Percentiles rank a stretch among this genome's conserved stretches.
Evolutionary conservation across 2,888 invertebrate genomes (phyloP).

Genomic region (Epirrhoe tristata): DNA sequence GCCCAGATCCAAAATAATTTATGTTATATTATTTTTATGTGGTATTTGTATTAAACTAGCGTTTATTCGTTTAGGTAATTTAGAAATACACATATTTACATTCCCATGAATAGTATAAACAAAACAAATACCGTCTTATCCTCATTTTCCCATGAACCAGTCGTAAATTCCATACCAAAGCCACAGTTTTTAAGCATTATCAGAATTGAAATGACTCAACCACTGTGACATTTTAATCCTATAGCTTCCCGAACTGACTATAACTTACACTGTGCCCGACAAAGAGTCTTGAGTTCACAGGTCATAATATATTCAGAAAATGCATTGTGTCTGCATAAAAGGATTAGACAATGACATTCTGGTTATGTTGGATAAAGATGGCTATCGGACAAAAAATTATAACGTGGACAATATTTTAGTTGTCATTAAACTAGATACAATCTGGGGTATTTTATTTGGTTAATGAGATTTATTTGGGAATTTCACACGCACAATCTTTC

Average conservation of each 20-base stretch:
- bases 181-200: conserved; percentile 39
- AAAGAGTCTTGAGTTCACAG: conserved; percentile 64
- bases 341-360: conserved; percentile 74
- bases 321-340: conserved; percentile 69
- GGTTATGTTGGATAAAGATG: conserved; percentile 61
- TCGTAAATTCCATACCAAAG: conserved; percentile 31
- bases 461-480: conserved; percentile 40
- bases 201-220: conserved; percentile 45
- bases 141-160: conserved; percentile 24
- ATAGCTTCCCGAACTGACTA: conserved; percentile 53
- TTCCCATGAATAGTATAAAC: not conserved
- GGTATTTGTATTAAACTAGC: not conserved
- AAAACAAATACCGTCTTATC: conserved; percentile 7
- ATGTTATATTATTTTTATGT: too few species aligned
- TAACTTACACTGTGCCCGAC: conserved; percentile 46
- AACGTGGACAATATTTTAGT: conserved; percentile 68
- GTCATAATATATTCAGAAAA: conserved; percentile 82
- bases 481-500: too few species aligned
- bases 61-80: not conserved
- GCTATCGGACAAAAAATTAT: conserved; percentile 62
- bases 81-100: not conserved
- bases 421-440: conserved; percentile 78
- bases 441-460: conserved; percentile 59
- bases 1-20: too few species aligned
- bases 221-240: conserved; percentile 42